A percentile compares a stretch with the other conserved stretches of the same genome.
Conservation (phyloP, 2,888 invertebrate genomes). For the Megamerina dolium region DNA sequence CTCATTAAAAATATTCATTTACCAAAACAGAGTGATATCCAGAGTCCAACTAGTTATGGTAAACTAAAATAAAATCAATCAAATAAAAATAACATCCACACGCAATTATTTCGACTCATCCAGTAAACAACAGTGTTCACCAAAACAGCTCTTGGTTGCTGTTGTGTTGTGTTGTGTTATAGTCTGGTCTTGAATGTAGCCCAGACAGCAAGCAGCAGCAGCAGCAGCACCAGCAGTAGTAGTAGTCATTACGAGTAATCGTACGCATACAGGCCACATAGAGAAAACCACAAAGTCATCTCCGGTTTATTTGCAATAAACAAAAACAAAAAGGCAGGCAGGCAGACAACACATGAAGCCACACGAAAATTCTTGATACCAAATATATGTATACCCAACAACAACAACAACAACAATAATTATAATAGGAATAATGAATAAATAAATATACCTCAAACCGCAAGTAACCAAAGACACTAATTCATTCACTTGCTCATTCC, state of each 20-base stretch:
- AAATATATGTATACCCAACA: neutral
- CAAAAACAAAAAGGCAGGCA: too few species aligned
- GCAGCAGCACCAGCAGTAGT: neutral
- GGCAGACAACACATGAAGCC: too few species aligned
- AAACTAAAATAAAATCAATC: neutral
- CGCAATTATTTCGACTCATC: too few species aligned
- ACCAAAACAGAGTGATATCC: constrained; percentile 1
- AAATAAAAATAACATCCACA: too few species aligned
- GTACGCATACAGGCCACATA: neutral
- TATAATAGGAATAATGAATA: neutral
- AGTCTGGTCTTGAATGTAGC: neutral
- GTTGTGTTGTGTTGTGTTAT: neutral
- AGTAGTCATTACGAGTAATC: neutral
- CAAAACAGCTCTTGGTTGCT: neutral
- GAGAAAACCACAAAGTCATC: constrained; percentile 39
- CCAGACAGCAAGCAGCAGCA: neutral
- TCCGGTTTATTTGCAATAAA: constrained; percentile 39
- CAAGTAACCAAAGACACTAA: too few species aligned
- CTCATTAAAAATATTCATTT: constrained; percentile 21
- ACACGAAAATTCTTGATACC: constrained; percentile 6
- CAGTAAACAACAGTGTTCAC: too few species aligned
- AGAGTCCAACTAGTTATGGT: too few species aligned
- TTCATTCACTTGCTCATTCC: too few species aligned
- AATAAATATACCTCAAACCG: neutral
- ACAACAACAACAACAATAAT: constrained; percentile 1